These are phyloP conservation scores for Drosophila sp. DNA, from an alignment of 1,140 invertebrate genomes.

Conservation along the genomic window DNA sequence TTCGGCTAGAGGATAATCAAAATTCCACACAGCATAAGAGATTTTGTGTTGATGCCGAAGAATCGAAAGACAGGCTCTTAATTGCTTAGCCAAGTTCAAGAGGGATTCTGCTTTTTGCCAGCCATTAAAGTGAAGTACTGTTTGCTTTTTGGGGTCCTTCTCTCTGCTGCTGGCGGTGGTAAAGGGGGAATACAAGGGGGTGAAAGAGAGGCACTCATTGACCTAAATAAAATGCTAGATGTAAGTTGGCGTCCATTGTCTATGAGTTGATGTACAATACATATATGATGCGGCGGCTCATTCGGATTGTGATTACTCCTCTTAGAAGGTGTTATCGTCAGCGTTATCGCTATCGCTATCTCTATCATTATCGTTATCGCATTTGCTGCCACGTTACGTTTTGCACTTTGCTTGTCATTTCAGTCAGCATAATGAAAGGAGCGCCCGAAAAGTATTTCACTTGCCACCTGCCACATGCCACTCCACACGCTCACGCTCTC, in stretches of 20 bases:
- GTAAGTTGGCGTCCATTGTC: conserved; percentile 52
- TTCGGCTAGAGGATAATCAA: background rate
- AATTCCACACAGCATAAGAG: conserved; percentile 12
- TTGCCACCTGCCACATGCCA: conserved; percentile 54
- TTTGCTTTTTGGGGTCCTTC: conserved; percentile 12
- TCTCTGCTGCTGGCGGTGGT: background rate
- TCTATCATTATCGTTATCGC: conserved; percentile 64
- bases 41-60: background rate
- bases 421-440: conserved; percentile 69
- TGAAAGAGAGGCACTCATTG: conserved; percentile 56
- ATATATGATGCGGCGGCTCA: conserved; percentile 21
- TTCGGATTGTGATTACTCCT: background rate
- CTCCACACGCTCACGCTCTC: conserved; percentile 14
- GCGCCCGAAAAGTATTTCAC: conserved; percentile 31
- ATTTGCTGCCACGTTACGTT: conserved; percentile 65
- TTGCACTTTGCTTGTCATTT: conserved; percentile 57
- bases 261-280: conserved; percentile 39
- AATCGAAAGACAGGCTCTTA: conserved; percentile 19
- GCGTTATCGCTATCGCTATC: conserved; percentile 41
- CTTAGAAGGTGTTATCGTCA: conserved; percentile 2
- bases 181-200: background rate
- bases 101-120: background rate
- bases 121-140: conserved; percentile 3
- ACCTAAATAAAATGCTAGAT: conserved; percentile 77
- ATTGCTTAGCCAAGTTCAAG: conserved; percentile 46